These are phyloP conservation scores for Leptinotarsa undecemlineata DNA, from an alignment of 1,140 invertebrate genomes.

Conservation along the genomic window DNA sequence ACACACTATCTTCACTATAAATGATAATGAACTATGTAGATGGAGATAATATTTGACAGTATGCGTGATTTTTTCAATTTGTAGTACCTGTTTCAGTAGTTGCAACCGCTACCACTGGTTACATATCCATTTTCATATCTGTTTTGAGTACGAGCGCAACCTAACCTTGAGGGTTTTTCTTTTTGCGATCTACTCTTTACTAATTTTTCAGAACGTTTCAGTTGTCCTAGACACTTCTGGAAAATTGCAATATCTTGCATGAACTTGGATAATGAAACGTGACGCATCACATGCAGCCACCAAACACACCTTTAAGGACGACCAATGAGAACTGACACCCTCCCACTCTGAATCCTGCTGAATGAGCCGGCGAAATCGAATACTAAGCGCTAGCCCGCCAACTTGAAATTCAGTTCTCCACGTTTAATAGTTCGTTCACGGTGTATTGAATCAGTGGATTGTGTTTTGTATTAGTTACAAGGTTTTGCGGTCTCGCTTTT, in stretches of 20 bases:
- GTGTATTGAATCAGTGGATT: conserved; percentile 6
- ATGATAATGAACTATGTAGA: too few relatives aligned
- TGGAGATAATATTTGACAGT: too few relatives aligned
- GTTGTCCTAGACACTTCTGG: conserved; percentile 1
- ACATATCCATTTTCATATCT: too few relatives aligned
- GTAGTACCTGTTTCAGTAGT: background rate
- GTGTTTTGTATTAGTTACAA: conserved; percentile 4
- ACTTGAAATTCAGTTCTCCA: conserved; percentile 9
- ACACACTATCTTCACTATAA: too few relatives aligned
- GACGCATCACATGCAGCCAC: conserved; percentile 30
- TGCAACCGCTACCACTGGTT: background rate
- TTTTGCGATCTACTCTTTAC: background rate
- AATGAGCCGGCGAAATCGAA: conserved; percentile 5
- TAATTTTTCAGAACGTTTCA: background rate
- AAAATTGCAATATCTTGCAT: background rate
- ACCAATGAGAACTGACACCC: conserved; percentile 27
- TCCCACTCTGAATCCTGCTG: background rate
- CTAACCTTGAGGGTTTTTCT: too few relatives aligned
- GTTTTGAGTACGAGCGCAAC: too few relatives aligned
- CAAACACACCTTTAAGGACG: conserved; percentile 33
- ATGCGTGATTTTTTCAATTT: background rate
- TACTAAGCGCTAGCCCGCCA: background rate
- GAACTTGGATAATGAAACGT: background rate
- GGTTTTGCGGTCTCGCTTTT: background rate
- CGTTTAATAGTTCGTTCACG: background rate